Conservation (phyloP, 2,113 vertebrate species). For the Carlito syrichta region DNA sequence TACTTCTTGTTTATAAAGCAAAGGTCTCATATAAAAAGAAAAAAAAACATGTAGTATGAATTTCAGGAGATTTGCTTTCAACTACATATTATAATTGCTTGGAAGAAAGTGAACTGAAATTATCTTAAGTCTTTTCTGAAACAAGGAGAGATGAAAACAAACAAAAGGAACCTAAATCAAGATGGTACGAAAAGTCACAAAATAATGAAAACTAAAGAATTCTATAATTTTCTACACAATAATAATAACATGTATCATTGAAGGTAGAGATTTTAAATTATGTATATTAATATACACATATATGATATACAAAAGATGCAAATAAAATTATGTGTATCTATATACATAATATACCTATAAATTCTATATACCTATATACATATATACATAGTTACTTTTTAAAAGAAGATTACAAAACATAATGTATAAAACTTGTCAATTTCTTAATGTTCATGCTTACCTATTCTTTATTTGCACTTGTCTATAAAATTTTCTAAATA, state of each 20-base stretch:
- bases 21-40: background rate
- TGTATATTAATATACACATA: background rate
- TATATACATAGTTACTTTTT: no score
- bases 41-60: background rate
- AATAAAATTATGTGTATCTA: no score
- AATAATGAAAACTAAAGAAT: background rate
- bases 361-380: no score
- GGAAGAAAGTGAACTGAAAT: background rate
- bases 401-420: background rate
- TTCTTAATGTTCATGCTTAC: background rate
- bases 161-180: background rate
- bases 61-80: background rate
- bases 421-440: background rate
- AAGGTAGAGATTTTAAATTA: background rate
- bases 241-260: constrained; percentile 1
- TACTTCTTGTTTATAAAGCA: background rate
- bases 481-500: background rate
- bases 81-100: background rate
- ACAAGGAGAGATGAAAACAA: background rate
- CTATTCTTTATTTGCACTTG: background rate
- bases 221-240: background rate
- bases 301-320: no score
- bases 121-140: constrained; percentile 17
- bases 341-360: no score
- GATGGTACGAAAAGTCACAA: background rate